Conservation (phyloP, 2,113 vertebrate genomes). For the Progne subis region DNA sequence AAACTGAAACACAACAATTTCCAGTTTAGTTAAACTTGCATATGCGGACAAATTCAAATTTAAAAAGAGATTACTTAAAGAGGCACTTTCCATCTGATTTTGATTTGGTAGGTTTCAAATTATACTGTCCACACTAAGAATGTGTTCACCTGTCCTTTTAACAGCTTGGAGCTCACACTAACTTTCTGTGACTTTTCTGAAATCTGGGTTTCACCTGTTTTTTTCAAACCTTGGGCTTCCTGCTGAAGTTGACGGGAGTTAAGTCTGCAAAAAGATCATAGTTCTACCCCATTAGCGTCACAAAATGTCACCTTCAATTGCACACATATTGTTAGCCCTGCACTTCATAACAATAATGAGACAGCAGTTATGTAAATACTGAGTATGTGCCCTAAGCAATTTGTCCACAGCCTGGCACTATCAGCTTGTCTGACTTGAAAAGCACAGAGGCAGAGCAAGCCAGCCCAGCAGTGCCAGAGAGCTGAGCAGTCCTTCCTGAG, state of each 20-base stretch:
- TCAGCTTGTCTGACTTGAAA: constrained; percentile 49
- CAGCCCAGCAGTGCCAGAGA: not conserved
- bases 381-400: constrained; percentile 61
- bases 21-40: not conserved
- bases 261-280: constrained; percentile 36
- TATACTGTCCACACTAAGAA: not conserved
- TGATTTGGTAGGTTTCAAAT: not conserved
- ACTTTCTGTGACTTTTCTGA: not conserved
- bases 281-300: constrained; percentile 62
- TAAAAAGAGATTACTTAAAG: not conserved
- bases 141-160: not conserved
- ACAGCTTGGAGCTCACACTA: not conserved
- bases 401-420: constrained; percentile 64
- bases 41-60: not conserved
- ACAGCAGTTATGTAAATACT: constrained; percentile 71
- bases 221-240: not conserved
- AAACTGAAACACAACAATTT: not conserved
- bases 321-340: constrained; percentile 44
- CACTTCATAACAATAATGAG: constrained; percentile 70
- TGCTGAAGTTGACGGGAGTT: constrained; percentile 5
- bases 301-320: constrained; percentile 69
- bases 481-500: not conserved
- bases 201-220: not conserved
- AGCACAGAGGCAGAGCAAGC: not conserved
- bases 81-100: not conserved